phyloP scores from a whole-genome alignment of 2,888 invertebrate species.

The Marronus borbonicus region DNA sequence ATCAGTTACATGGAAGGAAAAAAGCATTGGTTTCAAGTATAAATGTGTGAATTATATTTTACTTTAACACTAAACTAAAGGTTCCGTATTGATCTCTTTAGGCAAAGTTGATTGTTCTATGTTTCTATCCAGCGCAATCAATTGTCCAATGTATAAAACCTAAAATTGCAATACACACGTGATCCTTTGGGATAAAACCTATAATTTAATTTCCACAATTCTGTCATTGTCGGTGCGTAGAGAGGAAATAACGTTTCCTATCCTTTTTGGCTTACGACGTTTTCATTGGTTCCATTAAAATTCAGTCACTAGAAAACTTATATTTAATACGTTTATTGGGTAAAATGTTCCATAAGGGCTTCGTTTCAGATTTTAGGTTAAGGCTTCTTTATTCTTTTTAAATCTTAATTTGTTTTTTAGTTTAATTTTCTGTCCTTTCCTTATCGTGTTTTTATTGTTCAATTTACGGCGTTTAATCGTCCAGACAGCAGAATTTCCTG shows the following conservation, averaged over 20 bases:
- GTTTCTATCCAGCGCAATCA: slow-evolving; percentile 19
- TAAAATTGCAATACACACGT: slow-evolving; percentile 37
- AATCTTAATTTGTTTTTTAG: neutral
- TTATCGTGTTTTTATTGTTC: slow-evolving; percentile 17
- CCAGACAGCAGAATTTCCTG: slow-evolving; percentile 63
- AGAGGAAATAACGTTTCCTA: neutral
- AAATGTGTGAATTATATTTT: too few species aligned
- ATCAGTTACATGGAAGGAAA: too few species aligned
- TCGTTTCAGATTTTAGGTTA: slow-evolving; percentile 41
- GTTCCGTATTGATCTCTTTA: neutral
- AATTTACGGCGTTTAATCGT: slow-evolving; percentile 43
- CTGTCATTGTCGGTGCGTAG: slow-evolving; percentile 25
- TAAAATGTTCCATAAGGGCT: slow-evolving; percentile 31
- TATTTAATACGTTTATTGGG: slow-evolving; percentile 35
- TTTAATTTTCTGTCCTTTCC: slow-evolving; percentile 12
- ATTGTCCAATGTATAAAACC: slow-evolving; percentile 15
- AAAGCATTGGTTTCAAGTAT: too few species aligned
- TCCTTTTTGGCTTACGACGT: slow-evolving; percentile 8
- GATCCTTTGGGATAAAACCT: slow-evolving; percentile 35
- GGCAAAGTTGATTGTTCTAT: slow-evolving; percentile 6
- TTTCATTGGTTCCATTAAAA: slow-evolving; percentile 19
- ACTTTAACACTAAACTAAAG: too few species aligned
- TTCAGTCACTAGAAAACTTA: slow-evolving; percentile 39
- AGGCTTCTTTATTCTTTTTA: slow-evolving; percentile 47
- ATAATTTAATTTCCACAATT: slow-evolving; percentile 24